These are phyloP conservation scores for Lutjanus erythropterus DNA, from an alignment of 2,113 vertebrate species.

Conservation along the genomic window DNA sequence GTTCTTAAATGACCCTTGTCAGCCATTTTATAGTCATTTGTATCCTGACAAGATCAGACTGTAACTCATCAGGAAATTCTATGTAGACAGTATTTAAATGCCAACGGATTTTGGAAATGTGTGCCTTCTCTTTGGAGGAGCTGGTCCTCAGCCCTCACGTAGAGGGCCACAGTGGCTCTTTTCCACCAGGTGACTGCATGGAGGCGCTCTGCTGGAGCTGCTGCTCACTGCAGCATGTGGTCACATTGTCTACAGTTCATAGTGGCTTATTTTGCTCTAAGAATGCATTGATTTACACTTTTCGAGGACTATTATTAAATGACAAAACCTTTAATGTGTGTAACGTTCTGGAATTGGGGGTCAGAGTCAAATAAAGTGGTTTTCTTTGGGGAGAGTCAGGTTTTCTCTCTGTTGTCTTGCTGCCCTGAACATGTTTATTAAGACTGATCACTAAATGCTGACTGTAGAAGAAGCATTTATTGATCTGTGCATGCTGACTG, in stretches of 20 bases:
- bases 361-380: constrained; percentile 69
- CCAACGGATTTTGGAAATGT: constrained; percentile 76
- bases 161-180: constrained; percentile 61
- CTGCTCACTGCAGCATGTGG: constrained; percentile 48
- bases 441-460: not conserved
- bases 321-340: constrained; percentile 62
- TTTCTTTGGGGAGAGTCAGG: constrained; percentile 38
- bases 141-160: constrained; percentile 53
- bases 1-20: constrained; percentile 68
- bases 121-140: constrained; percentile 81
- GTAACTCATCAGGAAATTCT: constrained; percentile 75
- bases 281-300: constrained; percentile 71
- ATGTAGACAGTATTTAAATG: constrained; percentile 75
- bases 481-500: not conserved
- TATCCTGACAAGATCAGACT: constrained; percentile 70
- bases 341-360: constrained; percentile 34
- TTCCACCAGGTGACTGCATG: constrained; percentile 56
- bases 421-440: not conserved
- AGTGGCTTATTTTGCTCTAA: constrained; percentile 77
- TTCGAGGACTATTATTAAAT: constrained; percentile 62
- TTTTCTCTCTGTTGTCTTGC: not conserved
- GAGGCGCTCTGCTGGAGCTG: constrained; percentile 67
- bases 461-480: not conserved
- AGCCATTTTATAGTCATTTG: constrained; percentile 77
- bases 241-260: constrained; percentile 68